Conservation (phyloP, 2,888 invertebrate species). For the Penaeus monodon region DNA sequence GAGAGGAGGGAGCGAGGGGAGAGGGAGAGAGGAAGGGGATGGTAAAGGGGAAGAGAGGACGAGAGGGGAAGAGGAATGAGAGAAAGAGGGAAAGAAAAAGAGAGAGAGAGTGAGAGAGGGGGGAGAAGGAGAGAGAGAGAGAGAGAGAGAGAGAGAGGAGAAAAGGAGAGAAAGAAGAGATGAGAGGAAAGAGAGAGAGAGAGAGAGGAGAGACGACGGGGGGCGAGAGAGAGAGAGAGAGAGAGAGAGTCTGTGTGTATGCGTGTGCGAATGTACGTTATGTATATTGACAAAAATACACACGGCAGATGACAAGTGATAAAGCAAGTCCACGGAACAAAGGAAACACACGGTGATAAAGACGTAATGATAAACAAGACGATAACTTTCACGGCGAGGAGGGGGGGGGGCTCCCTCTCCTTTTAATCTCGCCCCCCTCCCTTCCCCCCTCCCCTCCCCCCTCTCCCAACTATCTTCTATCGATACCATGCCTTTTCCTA, state of each 20-base stretch:
- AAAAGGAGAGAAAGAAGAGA: not conserved
- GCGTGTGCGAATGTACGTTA: not conserved
- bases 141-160: not conserved
- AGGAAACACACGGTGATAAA: not conserved
- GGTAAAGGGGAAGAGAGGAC: no score
- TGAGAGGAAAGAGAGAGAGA: not conserved
- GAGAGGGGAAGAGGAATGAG: no score
- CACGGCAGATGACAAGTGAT: not conserved
- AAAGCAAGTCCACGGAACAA: not conserved
- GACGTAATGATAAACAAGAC: not conserved
- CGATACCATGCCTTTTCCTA: not conserved
- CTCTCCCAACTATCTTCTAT: not conserved
- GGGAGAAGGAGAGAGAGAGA: not conserved
- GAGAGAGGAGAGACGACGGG: not conserved
- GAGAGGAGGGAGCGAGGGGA: no score
- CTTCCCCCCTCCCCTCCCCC: not conserved
- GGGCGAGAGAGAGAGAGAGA: no score
- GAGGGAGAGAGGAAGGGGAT: no score
- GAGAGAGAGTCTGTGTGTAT: no score
- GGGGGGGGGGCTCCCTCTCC: not conserved
- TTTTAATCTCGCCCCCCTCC: not conserved
- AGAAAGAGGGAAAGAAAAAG: no score
- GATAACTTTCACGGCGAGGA: no score
- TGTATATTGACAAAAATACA: not conserved
- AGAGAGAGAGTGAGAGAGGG: not conserved